Conservation (phyloP, 2,888 invertebrate genomes). For the Drosophila imparisetae region DNA sequence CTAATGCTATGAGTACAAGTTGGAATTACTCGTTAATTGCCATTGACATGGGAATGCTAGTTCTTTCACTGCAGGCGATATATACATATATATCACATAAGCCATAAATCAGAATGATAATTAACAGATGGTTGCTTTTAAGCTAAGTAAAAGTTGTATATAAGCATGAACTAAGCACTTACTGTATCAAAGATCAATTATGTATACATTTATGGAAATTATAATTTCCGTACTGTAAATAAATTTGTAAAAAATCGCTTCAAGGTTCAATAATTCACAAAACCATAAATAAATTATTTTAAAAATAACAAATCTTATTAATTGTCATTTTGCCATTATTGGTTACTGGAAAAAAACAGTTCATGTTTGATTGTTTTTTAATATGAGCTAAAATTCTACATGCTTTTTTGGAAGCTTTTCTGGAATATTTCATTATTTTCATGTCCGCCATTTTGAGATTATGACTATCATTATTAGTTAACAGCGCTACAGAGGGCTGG, state of each 20-base stretch:
- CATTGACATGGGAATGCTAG: constrained; percentile 46
- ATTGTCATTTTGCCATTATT: constrained; percentile 11
- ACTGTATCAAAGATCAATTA: background rate
- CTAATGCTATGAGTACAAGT: background rate
- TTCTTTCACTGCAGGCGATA: constrained; percentile 5
- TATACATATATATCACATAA: no score
- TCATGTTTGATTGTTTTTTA: background rate
- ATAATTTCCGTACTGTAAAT: background rate
- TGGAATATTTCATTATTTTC: constrained; percentile 5
- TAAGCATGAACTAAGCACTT: background rate
- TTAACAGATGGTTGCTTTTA: constrained; percentile 26
- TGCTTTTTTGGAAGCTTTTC: background rate
- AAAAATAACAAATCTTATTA: constrained; percentile 20
- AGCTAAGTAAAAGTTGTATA: constrained; percentile 34
- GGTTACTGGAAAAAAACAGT: background rate
- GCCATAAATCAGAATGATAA: constrained; percentile 55
- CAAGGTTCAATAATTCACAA: constrained; percentile 20
- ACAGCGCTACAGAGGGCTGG: constrained; percentile 19
- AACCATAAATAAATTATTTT: constrained; percentile 4
- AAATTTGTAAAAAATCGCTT: constrained; percentile 1
- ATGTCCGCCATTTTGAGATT: constrained; percentile 44
- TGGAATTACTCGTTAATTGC: constrained; percentile 32
- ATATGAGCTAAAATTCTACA: background rate
- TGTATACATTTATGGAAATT: background rate
- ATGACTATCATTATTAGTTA: constrained; percentile 49